These are phyloP conservation scores for Papilio machaon DNA, from an alignment of 1,140 invertebrate species.

Conservation along the genomic window DNA sequence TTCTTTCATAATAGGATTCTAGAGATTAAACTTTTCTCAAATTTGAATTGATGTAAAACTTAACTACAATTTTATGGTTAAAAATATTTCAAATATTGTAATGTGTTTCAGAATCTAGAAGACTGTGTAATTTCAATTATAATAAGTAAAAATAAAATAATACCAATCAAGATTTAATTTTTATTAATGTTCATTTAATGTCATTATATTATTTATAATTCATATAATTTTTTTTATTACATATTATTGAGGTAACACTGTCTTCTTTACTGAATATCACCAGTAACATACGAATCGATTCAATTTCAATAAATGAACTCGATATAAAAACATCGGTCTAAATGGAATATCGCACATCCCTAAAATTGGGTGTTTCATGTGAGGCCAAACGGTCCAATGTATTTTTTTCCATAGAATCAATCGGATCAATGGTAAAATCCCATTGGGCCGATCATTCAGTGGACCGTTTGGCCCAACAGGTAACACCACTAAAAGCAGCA, in stretches of 20 bases:
- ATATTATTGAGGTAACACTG: neutral
- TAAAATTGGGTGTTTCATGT: neutral
- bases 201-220: conserved; percentile 34
- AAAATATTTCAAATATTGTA: neutral
- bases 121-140: neutral
- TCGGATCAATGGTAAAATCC: too few species aligned
- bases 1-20: neutral
- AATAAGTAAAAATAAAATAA: neutral
- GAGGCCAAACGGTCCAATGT: too few species aligned
- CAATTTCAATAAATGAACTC: neutral
- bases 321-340: neutral
- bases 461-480: too few species aligned
- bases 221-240: neutral
- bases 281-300: neutral
- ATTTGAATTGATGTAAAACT: neutral
- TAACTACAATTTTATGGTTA: neutral
- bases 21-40: neutral
- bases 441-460: too few species aligned
- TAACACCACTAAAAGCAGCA: neutral
- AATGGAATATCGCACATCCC: neutral
- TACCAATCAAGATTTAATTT: conserved; percentile 33
- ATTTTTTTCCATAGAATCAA: too few species aligned
- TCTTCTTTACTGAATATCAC: neutral
- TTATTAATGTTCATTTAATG: conserved; percentile 26
- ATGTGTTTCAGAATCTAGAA: neutral